Evolutionary conservation across 2,113 vertebrate genomes (phyloP), one percentile per base, ranked within the genome.

Genomic region (Oncorhynchus clarkii): DNA sequence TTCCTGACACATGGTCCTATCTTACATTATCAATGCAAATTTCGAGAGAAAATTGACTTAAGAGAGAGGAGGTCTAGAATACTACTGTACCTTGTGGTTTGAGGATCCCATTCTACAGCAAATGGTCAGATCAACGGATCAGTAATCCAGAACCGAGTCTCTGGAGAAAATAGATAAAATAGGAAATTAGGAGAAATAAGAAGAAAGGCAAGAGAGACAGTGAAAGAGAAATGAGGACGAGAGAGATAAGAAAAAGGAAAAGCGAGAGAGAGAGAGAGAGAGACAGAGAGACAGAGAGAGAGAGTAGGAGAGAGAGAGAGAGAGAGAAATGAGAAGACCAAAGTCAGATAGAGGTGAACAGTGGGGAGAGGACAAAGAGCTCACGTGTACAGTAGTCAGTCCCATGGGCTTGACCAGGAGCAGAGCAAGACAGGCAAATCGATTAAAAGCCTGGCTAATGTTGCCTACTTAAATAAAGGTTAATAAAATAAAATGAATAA

Each of bases 71-170:
- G 59, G 59, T 60, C 2, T n/a, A 14, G 24, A 27, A 67, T 57
- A 26, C 76, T 83, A 90, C 51, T 54, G 51, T 90, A 97, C 95
- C 95, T 96, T 95, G 75, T 93, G 94, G 85, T 90, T 91, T 78
- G 90, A 92, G 86, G 92, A 92, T 80, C 93, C 94, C 80, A 91
- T 93, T 54, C 94, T 94, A 95, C 88, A 91, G 95, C 95, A 72
- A 45, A 95, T 93, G 34, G 94, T 95, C 85, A 94, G 86, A 82
- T 95, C 94, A 0, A 94, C 92, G 5, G 39, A 45, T 45, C 39
- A 45, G 39, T 94, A 95, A 77, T 93, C 95, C 76, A 84, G 71
- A 73, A 73, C 24, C 1, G 75, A 67, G 75, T 2, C 59, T 6
- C n/a, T 22, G 80, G 64, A 57, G 29, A 59, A 78, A 80, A 70